Conservation (phyloP, 2,797 vertebrate genomes). For the Odontamblyopus lacepedii region DNA sequence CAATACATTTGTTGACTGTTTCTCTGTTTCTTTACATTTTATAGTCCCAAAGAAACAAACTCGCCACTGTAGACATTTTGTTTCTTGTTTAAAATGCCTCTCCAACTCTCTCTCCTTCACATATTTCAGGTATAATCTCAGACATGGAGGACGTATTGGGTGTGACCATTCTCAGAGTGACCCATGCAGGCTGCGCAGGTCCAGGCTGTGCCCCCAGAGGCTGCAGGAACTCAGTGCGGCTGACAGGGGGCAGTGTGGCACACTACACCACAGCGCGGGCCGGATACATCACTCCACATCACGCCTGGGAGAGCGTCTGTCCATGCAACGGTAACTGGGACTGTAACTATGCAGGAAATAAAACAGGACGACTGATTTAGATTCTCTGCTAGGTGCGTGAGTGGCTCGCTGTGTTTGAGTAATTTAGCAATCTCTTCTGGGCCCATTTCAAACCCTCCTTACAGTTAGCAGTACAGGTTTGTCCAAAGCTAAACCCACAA, state of each 20-base stretch:
- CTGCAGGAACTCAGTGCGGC: conserved; percentile 84
- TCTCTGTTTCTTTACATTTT: too few species aligned
- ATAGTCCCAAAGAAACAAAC: too few species aligned
- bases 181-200: conserved; percentile 82
- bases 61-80: background rate
- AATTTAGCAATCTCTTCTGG: too few species aligned
- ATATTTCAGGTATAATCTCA: conserved; percentile 60
- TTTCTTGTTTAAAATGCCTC: background rate
- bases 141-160: conserved; percentile 83
- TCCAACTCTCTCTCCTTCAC: background rate
- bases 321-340: conserved; percentile 86
- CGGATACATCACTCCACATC: conserved; percentile 88
- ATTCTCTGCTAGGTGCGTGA: too few species aligned
- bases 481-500: too few species aligned
- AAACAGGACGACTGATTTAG: too few species aligned
- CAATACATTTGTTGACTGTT: too few species aligned
- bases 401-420: too few species aligned
- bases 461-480: too few species aligned
- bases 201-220: conserved; percentile 78
- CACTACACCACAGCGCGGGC: conserved; percentile 88
- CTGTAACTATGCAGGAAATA: too few species aligned
- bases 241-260: conserved; percentile 79
- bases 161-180: conserved; percentile 80
- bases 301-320: conserved; percentile 88
- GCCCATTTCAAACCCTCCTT: too few species aligned